Percentiles rank a stretch among this genome's conserved stretches.
Conservation (phyloP, 2,888 invertebrate species). For the Eupsilia transversa region DNA sequence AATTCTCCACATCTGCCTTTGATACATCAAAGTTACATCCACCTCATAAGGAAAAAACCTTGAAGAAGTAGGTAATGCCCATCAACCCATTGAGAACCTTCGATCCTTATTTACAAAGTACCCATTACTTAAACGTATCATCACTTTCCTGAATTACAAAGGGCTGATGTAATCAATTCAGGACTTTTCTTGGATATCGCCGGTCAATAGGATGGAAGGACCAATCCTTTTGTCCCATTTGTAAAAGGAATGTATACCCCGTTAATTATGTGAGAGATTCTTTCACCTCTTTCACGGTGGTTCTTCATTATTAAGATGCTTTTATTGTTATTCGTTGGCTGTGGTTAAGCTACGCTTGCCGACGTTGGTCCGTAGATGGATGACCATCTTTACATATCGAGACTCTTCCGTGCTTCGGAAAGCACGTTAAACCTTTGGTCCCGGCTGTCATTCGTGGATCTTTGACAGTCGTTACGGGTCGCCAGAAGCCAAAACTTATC, state of each 20-base stretch:
- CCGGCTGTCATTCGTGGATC: too few species aligned
- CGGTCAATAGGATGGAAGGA: constrained; percentile 41
- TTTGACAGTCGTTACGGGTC: too few species aligned
- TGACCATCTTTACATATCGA: too few species aligned
- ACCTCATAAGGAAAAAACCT: constrained; percentile 32
- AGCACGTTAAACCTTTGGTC: too few species aligned
- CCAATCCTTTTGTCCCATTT: constrained; percentile 44
- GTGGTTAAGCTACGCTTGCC: too few species aligned
- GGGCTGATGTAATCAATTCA: constrained; percentile 60
- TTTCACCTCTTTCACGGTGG: constrained; percentile 12
- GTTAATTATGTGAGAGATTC: constrained; percentile 52
- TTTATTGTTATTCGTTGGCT: constrained; percentile 3
- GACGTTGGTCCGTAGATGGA: too few species aligned
- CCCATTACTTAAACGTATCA: constrained; percentile 48
- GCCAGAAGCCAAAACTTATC: too few species aligned
- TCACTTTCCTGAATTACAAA: constrained; percentile 55
- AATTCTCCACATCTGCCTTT: constrained; percentile 18
- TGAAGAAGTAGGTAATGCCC: constrained; percentile 36
- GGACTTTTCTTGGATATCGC: constrained; percentile 57
- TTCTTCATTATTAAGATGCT: constrained; percentile 8
- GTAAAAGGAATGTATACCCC: constrained; percentile 37
- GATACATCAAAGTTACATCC: constrained; percentile 32
- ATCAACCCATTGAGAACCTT: constrained; percentile 30
- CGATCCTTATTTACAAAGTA: constrained; percentile 54
- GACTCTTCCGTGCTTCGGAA: too few species aligned